Conservation (phyloP, 2,797 vertebrate species). For the Gallinago nigripennis region DNA sequence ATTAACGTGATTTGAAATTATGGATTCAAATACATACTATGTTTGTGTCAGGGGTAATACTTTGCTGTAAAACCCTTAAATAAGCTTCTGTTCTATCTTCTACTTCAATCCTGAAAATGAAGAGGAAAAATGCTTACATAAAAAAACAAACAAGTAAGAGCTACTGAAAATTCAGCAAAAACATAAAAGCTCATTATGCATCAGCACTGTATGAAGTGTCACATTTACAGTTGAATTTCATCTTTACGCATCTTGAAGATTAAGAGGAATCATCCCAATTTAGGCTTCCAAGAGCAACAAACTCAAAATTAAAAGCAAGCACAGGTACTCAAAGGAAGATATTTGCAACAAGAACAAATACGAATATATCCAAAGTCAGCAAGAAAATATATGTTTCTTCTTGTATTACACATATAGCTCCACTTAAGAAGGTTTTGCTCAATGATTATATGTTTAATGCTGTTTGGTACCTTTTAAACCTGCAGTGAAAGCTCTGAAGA, state of each 20-base stretch:
- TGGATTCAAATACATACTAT: constrained; percentile 80
- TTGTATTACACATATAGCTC: background rate
- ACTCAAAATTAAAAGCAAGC: background rate
- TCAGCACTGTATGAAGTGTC: background rate
- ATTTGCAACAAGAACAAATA: background rate
- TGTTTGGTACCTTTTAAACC: background rate
- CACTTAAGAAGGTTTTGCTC: background rate
- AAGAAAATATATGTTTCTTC: background rate
- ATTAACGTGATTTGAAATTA: background rate
- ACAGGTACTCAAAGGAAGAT: background rate
- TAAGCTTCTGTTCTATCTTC: constrained; percentile 90
- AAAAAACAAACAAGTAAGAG: background rate
- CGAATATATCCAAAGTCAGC: background rate
- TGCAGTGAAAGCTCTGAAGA: background rate
- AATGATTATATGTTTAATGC: background rate
- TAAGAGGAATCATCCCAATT: background rate
- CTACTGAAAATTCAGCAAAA: background rate
- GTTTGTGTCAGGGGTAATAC: constrained; percentile 80
- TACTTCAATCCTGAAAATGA: constrained; percentile 83
- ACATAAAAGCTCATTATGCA: background rate
- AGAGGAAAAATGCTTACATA: background rate
- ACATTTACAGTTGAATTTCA: background rate
- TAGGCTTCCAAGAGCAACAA: background rate
- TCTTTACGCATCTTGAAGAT: background rate
- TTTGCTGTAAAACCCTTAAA: constrained; percentile 84